Evolutionary conservation across 2,888 invertebrate species (phyloP).

Genomic region (Eilema caniola): DNA sequence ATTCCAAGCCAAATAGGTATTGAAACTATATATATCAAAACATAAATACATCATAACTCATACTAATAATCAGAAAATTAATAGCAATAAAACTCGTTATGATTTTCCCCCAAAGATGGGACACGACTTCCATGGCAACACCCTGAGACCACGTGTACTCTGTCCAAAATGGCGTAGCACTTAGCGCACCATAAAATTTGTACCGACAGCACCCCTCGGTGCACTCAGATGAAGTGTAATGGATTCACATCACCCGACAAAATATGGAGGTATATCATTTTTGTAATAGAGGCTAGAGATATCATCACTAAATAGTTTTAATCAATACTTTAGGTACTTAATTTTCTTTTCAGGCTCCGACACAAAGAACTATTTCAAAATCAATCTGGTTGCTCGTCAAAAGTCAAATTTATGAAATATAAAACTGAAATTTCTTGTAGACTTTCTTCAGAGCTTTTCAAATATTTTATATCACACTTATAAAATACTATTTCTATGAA

Average conservation of each 20-base stretch:
- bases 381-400: not conserved
- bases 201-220: slow-evolving; percentile 53
- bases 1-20: not conserved
- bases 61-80: slow-evolving; percentile 25
- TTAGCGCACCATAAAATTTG: slow-evolving; percentile 68
- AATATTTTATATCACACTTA: not conserved
- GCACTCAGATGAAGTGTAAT: slow-evolving; percentile 57
- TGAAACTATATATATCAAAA: slow-evolving; percentile 11
- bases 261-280: slow-evolving; percentile 53
- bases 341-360: not conserved
- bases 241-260: slow-evolving; percentile 60
- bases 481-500: not conserved
- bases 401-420: not conserved
- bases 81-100: slow-evolving; percentile 30
- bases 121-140: slow-evolving; percentile 52
- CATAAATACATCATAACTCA: slow-evolving; percentile 27
- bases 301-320: slow-evolving; percentile 29
- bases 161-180: slow-evolving; percentile 66
- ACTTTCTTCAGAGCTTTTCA: not conserved
- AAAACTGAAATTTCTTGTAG: not conserved
- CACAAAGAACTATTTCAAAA: not conserved
- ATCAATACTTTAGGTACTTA: slow-evolving; percentile 44
- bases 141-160: slow-evolving; percentile 58
- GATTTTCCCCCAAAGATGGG: slow-evolving; percentile 37
- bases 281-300: slow-evolving; percentile 53